phyloP scores from a whole-genome alignment of 2,888 invertebrate species.

The Sesamia inferens region DNA sequence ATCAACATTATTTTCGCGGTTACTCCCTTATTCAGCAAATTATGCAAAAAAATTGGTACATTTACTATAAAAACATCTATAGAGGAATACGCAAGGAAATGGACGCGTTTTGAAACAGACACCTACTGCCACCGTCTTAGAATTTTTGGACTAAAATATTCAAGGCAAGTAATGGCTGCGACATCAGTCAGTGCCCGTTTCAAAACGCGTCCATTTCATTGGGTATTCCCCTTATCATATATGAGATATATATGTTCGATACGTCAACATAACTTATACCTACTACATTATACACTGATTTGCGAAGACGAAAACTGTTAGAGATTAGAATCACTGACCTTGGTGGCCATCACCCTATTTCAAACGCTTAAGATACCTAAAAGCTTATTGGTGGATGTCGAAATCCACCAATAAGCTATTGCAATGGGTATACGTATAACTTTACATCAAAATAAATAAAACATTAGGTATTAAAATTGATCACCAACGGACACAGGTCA shows the following conservation, averaged over 20 bases:
- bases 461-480: slow-evolving; percentile 50
- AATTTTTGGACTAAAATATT: no score
- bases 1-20: slow-evolving; percentile 35
- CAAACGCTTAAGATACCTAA: background rate
- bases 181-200: no score
- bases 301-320: background rate
- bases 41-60: slow-evolving; percentile 33
- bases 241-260: slow-evolving; percentile 32
- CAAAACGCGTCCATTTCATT: no score
- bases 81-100: no score
- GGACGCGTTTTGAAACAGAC: no score
- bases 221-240: no score
- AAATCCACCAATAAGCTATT: background rate
- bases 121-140: no score
- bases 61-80: slow-evolving; percentile 21
- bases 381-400: background rate
- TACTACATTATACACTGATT: background rate
- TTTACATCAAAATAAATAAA: slow-evolving; percentile 39
- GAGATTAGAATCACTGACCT: background rate
- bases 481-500: slow-evolving; percentile 24
- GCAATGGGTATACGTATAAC: background rate
- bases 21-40: slow-evolving; percentile 37
- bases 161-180: no score
- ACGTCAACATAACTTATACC: slow-evolving; percentile 17
- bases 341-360: background rate